Percentiles rank a stretch among this genome's conserved stretches.
Evolutionary conservation across 2,888 invertebrate genomes (phyloP).

Genomic region (Neoaliturus tenellus): DNA sequence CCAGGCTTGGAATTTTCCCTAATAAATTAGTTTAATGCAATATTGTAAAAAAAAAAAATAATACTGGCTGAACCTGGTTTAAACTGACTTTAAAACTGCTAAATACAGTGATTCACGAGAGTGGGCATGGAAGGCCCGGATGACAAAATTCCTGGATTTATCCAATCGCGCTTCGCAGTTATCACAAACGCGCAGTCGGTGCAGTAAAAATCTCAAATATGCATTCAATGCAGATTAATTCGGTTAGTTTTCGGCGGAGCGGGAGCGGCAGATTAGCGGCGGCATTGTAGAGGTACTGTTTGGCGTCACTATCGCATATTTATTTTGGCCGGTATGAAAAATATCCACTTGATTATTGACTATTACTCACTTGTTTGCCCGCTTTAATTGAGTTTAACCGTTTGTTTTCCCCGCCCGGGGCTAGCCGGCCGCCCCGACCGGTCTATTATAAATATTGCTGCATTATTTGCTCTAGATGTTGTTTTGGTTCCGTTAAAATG

Average conservation of each 20-base stretch:
- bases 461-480: slow-evolving; percentile 21
- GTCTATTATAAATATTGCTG: slow-evolving; percentile 23
- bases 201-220: slow-evolving; percentile 32
- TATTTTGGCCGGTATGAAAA: slow-evolving; percentile 43
- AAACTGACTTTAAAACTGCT: too few relatives aligned
- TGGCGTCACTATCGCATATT: slow-evolving; percentile 28
- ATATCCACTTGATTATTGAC: slow-evolving; percentile 49
- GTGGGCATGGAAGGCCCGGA: background rate
- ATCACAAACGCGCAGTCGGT: background rate
- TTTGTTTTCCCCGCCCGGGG: slow-evolving; percentile 29
- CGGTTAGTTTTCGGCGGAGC: slow-evolving; percentile 19
- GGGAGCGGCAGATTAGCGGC: background rate
- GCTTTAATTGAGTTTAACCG: slow-evolving; percentile 45
- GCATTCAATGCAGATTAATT: slow-evolving; percentile 40
- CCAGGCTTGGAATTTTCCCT: too few relatives aligned
- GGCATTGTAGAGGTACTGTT: slow-evolving; percentile 9
- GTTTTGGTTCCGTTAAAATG: slow-evolving; percentile 27
- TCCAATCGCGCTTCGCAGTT: background rate
- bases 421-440: background rate
- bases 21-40: too few relatives aligned
- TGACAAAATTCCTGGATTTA: slow-evolving; percentile 14
- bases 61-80: too few relatives aligned
- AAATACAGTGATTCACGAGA: background rate
- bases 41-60: too few relatives aligned
- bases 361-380: slow-evolving; percentile 28